Evolutionary conservation across 1,140 invertebrate species (phyloP), one percentile per base, ranked within the genome.

Genomic region (Capitella teleta): DNA sequence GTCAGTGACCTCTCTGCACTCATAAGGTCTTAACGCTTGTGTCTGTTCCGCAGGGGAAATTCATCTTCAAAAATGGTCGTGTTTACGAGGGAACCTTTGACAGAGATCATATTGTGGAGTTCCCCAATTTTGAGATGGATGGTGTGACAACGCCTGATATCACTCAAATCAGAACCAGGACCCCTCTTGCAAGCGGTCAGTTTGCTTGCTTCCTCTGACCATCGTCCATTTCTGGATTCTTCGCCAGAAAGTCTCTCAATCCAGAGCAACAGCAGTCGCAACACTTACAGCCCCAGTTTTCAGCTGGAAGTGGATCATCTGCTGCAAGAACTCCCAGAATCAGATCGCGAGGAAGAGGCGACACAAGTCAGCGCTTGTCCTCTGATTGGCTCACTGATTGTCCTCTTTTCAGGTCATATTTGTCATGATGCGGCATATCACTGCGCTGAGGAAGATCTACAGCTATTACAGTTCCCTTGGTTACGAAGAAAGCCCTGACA

Each of bases 31-130:
- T 1, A 16, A 28, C 23, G 3, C 6, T 8, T 44, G 4, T 25
- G 16, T 28, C 38, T 48, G 53, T 41, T 28, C 53, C 57, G 14
- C 43, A 73, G 68, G 72, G 70, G 5, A 71, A 72, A 51, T 73
- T 72, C 51, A 64, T 61, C 23, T 72, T 68, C 55, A 72, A 71
- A 52, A 72, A 72, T 62, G 72, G 72, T 14, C 61, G 63, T 28
- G 61, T 68, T 8, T 71, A 71, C 60, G 68, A 72, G 45, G 70
- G 70, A 14, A 53, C 61, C 53, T 74, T 74, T 67, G 63, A 68
- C 51, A 62, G 66, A 38, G 68, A 74, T 37, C 66, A 67, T 53
- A 72, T 63, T 34, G 61, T 60, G 16, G 70, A 72, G 42, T 67
- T 64, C 51, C 67, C 68, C 32, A 60, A 65, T 36, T 69, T 70